phyloP scores from a whole-genome alignment of 2,113 vertebrate genomes.

The Vanacampus margaritifer region DNA sequence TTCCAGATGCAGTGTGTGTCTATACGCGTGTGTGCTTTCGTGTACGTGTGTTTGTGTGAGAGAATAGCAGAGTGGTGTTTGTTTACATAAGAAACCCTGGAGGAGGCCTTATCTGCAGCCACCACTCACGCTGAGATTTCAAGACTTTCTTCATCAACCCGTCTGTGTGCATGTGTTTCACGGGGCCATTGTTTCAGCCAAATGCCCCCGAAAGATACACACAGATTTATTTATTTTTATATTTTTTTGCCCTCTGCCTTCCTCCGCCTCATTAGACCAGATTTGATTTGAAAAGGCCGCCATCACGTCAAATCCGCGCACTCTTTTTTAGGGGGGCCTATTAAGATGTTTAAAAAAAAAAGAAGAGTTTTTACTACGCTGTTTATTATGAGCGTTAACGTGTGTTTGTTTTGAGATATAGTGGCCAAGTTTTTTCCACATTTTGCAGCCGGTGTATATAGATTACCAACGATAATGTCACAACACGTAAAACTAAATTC shows the following conservation, averaged over 20 bases:
- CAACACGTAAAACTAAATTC: too few relatives aligned
- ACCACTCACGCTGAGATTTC: slow-evolving; percentile 78
- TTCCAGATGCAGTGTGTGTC: slow-evolving; percentile 66
- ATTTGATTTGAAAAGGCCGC: slow-evolving; percentile 53
- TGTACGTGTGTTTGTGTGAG: slow-evolving; percentile 41
- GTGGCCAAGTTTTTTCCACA: neutral
- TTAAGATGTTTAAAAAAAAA: neutral
- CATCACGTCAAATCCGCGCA: slow-evolving; percentile 20
- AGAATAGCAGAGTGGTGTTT: slow-evolving; percentile 62
- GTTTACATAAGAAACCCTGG: slow-evolving; percentile 67
- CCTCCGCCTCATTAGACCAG: slow-evolving; percentile 53
- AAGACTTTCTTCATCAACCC: slow-evolving; percentile 59
- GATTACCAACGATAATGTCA: too few relatives aligned
- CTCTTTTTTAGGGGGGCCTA: slow-evolving; percentile 22
- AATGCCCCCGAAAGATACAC: slow-evolving; percentile 70
- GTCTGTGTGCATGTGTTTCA: slow-evolving; percentile 41
- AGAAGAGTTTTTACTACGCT: neutral
- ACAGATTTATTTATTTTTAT: slow-evolving; percentile 30
- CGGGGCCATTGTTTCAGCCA: slow-evolving; percentile 69
- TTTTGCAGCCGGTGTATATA: neutral
- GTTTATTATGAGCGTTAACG: neutral
- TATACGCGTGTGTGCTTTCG: slow-evolving; percentile 31
- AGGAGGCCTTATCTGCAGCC: slow-evolving; percentile 70
- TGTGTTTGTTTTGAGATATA: neutral
- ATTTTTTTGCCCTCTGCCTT: slow-evolving; percentile 8